Evolutionary conservation across 2,888 invertebrate genomes (phyloP), one percentile per base, ranked within the genome.

Genomic region (Dicyrtomina minuta): DNA sequence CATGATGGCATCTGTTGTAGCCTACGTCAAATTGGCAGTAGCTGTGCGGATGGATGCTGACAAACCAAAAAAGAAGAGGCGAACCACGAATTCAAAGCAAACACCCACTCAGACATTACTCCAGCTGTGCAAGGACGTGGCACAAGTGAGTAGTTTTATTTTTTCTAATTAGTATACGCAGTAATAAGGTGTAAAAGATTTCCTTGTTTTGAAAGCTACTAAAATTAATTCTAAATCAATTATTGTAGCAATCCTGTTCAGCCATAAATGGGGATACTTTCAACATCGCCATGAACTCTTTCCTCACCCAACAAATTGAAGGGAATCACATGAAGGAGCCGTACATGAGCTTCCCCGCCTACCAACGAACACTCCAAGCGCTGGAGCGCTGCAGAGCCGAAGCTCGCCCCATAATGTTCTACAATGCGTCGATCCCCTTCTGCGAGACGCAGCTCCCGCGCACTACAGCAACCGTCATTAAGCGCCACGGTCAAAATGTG

Each of bases 281-380:
- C 17, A 51, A 66, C 13, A 41, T 72, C 44, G 72, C 72, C 10
- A 39, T 62, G 33, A 60, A 58, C 24, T 43, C 66, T 2, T 72
- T 72, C 27, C 53, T 72, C 12, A 46, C 41, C 22, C 27, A 70
- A 13, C 72, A 72, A 49, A 51, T 20, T 12, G 44, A 69, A 22
- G 26, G 22, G 6, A 43, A 49, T 56, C 69, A 72, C 41, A n/a
- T 70, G 22, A 62, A 58, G 27, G 72, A 72, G 44, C 69, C 72
- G 17, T 72, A 70, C 53, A 64, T 72, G 13, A 33, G 43, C 10
- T 70, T 70, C 39, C 41, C 66, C 1, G 43, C 69, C 13, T 72
- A 60, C 66, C 53, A 46, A 12, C 61, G 72, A n/a, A 70, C 70
- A 17, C 17, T 49, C 13, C n/a, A 56, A 3, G 66, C 72, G 20